Base-by-base conservation (phyloP, 2,797 vertebrate genomes). In the Enoplosus armatus region DNA sequence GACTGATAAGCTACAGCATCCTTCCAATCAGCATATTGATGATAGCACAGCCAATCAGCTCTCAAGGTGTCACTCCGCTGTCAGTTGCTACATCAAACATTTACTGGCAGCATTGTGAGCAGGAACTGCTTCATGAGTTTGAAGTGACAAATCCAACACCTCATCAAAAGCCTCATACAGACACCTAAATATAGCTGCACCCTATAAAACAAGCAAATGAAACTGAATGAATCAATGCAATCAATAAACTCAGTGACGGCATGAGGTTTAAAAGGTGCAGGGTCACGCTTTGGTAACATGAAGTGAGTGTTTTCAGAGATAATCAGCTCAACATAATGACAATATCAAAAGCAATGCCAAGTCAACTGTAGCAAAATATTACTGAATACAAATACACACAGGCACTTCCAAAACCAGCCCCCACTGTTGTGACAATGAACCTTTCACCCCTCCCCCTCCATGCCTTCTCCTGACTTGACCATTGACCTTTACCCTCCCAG, bases 401-500 rank as follows among this genome's bases (percentile, higher is more conserved):
- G 18, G 29, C 15, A 47, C 51, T n/a, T 6, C 8, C 16, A 45
- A 71, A 60, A 73, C 22, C 66, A 70, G 24, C 51, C 48, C 35
- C 26, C 67, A 10, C 59, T 26, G 16, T n/a, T 22, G 22, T 73
- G 73, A 85, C 73, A 83, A 81, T 70, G 55, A 76, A 68, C 72
- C 76, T 47, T 41, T 77, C 39, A 63, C 60, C 75, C 72, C 37
- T 16, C 76, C 79, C 67, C 70, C 80, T 7, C 33, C 35, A 51
- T 53, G 37, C 65, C 72, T 64, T 15, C 78, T 63, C 59, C 66
- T 75, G 83, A 82, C 89, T 73, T 79, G 88, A 88, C 85, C 90
- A 39, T 33, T 73, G 61, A 87, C 82, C 89, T 77, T 41, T 87
- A 79, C 64, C 83, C 83, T 80, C 20, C 14, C 70, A 89, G 82